Evolutionary conservation across 1,140 invertebrate genomes (phyloP), one percentile per base, ranked within the genome.

Genomic region (Teleopsis dalmanni): DNA sequence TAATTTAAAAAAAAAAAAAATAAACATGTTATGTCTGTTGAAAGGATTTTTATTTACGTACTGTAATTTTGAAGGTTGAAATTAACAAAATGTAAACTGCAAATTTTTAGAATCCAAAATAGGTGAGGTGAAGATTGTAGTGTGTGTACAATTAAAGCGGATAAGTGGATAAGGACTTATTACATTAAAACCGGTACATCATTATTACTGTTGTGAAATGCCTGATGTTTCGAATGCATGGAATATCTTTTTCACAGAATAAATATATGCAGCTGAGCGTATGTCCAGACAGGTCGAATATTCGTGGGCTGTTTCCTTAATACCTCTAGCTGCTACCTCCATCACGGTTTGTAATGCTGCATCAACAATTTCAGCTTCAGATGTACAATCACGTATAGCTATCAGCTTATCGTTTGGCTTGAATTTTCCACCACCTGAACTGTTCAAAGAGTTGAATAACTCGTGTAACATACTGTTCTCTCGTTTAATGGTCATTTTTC

Each of bases 181-280:
- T n/a, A n/a, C n/a, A n/a, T n/a, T n/a, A n/a, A n/a, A n/a, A n/a
- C n/a, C n/a, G n/a, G n/a, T n/a, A n/a, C n/a, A n/a, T n/a, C n/a
- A n/a, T n/a, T n/a, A n/a, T n/a, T n/a, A 50, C 13, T 50, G 48
- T 21, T 50, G 48, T 4, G 65, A 61, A 9, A 68, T 59, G 0
- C 88, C 88, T 46, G 85, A 81, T 56, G 84, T 83, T 57, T 82
- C 79, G 59, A 88, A 84, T 4, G 86, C 87, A 50, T 78, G 77
- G 69, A 89, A 92, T 52, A 93, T 89, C 62, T 90, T 93, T 54
- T 85, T 81, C 34, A 93, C 83, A 2, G 87, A 76, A 38, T 81
- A 85, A 27, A 87, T 81, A 69, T 89, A 94, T 3, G 87, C 88
- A 16, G 91, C 88, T 19, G 84, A 88, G 22, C 88, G 76, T 13